Base-by-base conservation (phyloP, 2,888 invertebrate genomes). In the Heliothis peltigera region DNA sequence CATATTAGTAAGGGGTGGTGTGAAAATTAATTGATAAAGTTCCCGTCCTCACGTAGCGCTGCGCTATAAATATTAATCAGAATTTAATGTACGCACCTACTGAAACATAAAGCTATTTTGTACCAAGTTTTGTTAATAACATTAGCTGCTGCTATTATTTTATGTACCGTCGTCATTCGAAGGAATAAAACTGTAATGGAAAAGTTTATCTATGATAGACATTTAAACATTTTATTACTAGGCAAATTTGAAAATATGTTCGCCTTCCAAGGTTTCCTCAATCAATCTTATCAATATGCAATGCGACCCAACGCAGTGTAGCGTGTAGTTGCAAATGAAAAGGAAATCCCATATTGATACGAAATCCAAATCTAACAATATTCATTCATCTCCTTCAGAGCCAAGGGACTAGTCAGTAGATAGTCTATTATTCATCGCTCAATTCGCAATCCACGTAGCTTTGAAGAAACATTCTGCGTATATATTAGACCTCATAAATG, bases 11-110 rank as follows among this genome's bases (percentile, higher is more conserved):
- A 66, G 64, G 57, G 70, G 58, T 70, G 77, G 70, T 67, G 71
- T 70, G 81, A 77, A 81, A 86, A 87, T 87, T 89, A 88, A 89
- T 88, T 87, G 85, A 84, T 79, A 87, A 88, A 88, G 87, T 89
- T 89, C 74, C 64, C 75, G 77, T 69, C 72, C 73, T 78, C 83
- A 79, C 81, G 79, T 74, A 70, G 65, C 64, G 67, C 62, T 61
- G 53, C 58, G 66, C 67, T 66, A 85, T 87, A 85, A 87, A 86
- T 87, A 87, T 87, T 87, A 86, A 86, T 84, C 75, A 81, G 68
- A 79, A 75, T 80, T 73, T 74, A 75, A 84, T 83, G 70, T 72
- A 70, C 64, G 68, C 65, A 69, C 69, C 70, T 71, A 70, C 56
- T 66, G 53, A 44, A 56, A 70, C 67, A 70, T 62, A 63, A 68